Base-by-base conservation (phyloP, 2,888 invertebrate species). In the Nasonia oneida region DNA sequence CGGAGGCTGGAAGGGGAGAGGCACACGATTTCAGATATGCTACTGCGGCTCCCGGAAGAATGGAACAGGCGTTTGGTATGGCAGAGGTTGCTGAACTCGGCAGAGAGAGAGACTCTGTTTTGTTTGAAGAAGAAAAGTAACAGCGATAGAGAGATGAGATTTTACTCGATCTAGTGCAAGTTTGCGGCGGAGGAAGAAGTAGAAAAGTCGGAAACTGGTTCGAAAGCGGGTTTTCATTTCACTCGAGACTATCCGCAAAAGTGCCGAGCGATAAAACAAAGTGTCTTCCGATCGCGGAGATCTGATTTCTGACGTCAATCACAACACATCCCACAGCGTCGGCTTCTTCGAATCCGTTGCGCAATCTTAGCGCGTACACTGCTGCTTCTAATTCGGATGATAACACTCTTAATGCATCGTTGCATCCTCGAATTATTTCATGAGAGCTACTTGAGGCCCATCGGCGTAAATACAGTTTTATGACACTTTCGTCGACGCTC, bases 391-490 rank as follows among this genome's bases (percentile, higher is more conserved):
- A 12, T 64, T 61, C 61, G 3, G 61, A 61, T 0, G 14, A 53
- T 53, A 53, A 53, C 15, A 18, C 53, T 23, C 61, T 61, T 12
- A 29, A 3, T 23, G 12, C 64, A 29, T 3, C 18, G 57, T n/a
- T 57, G 57, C 67, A 29, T 29, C 12, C 67, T 67, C 33, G 29
- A 15, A 85, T 85, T 85, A 81, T 81, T 76, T 77, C 77, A 85
- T 85, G 50, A 85, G 61, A 61, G 0, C 70, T 81, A 85, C 85
- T 81, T 81, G 50, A 81, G 71, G 53, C 0, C 42, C 67, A 82
- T 82, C 81, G 67, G 47, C 81, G 64, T 29, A 67, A 82, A 75
- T 82, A 75, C 33, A 29, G 64, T 75, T 82, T 82, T 82, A 75
- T 75, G 81, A 37, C 47, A 81, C 74, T 73, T 81, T 81, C 74